These are phyloP conservation scores for Atta colombica DNA, from an alignment of 1,140 invertebrate species.

Conservation along the genomic window DNA sequence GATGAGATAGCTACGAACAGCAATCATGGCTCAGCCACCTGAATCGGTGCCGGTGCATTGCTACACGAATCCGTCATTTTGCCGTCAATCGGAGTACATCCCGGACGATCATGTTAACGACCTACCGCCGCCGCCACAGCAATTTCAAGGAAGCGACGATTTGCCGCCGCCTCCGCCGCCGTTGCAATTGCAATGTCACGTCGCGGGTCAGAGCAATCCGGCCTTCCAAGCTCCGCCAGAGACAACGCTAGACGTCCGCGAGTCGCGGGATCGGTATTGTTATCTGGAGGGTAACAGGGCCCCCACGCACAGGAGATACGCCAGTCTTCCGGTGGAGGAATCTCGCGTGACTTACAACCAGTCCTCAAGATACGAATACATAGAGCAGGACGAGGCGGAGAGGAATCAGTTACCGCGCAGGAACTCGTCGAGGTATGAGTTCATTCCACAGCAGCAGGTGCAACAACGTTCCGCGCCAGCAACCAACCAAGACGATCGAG, in stretches of 20 bases:
- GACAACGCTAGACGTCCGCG: slow-evolving; percentile 29
- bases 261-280: slow-evolving; percentile 75
- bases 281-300: slow-evolving; percentile 77
- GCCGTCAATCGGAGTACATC: slow-evolving; percentile 90
- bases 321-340: slow-evolving; percentile 79
- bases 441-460: slow-evolving; percentile 77
- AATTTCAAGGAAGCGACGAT: slow-evolving; percentile 81
- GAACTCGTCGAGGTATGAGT: slow-evolving; percentile 78
- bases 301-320: slow-evolving; percentile 75
- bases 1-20: background rate
- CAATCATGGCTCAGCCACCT: slow-evolving; percentile 70
- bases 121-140: slow-evolving; percentile 81
- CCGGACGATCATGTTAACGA: slow-evolving; percentile 69
- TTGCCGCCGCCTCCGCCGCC: slow-evolving; percentile 82
- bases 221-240: slow-evolving; percentile 77
- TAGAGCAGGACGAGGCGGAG: slow-evolving; percentile 77
- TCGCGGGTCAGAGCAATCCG: slow-evolving; percentile 80
- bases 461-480: slow-evolving; percentile 74
- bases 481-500: slow-evolving; percentile 70
- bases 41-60: slow-evolving; percentile 84
- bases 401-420: slow-evolving; percentile 72
- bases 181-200: slow-evolving; percentile 73
- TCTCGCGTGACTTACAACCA: slow-evolving; percentile 67
- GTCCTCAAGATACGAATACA: slow-evolving; percentile 82
- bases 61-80: slow-evolving; percentile 92